Evolutionary conservation across 2,797 vertebrate genomes (phyloP).

Genomic region (Centroberyx gerrardi): DNA sequence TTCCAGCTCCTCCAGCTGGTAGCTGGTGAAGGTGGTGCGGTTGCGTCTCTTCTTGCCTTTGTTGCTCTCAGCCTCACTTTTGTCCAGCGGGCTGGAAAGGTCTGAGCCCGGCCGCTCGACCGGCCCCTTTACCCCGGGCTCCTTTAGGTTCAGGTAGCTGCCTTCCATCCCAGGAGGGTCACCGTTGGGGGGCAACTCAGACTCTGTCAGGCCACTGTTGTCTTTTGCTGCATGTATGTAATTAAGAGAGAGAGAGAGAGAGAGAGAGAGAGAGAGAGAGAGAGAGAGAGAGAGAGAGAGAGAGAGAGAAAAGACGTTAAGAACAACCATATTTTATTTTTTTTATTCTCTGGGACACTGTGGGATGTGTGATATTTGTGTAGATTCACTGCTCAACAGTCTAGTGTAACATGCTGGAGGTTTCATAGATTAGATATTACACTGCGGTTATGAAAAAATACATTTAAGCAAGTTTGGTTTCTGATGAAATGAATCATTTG

Average conservation of each 20-base stretch:
- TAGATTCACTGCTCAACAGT: conserved; percentile 14
- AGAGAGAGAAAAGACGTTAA: background rate
- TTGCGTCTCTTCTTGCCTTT: conserved; percentile 97
- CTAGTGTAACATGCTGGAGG: conserved; percentile 12
- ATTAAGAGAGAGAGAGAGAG: conserved; percentile 22
- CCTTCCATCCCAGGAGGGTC: conserved; percentile 94
- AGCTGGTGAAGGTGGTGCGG: conserved; percentile 96
- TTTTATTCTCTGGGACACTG: conserved; percentile 5
- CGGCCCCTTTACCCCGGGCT: conserved; percentile 88
- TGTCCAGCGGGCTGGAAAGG: conserved; percentile 92
- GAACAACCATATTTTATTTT: background rate
- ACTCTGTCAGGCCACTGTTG: conserved; percentile 87
- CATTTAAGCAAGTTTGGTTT: conserved; percentile 33
- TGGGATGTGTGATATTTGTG: background rate
- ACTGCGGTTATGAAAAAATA: conserved; percentile 20
- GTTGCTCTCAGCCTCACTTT: conserved; percentile 93
- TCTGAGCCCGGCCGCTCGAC: conserved; percentile 89
- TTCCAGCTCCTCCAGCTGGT: conserved; percentile 97
- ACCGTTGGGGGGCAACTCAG: conserved; percentile 86
- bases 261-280: background rate
- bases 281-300: too few species aligned
- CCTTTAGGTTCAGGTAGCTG: conserved; percentile 94
- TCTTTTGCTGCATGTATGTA: conserved; percentile 88
- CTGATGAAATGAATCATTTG: background rate
- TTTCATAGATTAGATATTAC: conserved; percentile 29